Percentiles rank a stretch among this genome's conserved stretches.
Evolutionary conservation across 2,888 invertebrate genomes (phyloP).

Genomic region (Biston betularia): DNA sequence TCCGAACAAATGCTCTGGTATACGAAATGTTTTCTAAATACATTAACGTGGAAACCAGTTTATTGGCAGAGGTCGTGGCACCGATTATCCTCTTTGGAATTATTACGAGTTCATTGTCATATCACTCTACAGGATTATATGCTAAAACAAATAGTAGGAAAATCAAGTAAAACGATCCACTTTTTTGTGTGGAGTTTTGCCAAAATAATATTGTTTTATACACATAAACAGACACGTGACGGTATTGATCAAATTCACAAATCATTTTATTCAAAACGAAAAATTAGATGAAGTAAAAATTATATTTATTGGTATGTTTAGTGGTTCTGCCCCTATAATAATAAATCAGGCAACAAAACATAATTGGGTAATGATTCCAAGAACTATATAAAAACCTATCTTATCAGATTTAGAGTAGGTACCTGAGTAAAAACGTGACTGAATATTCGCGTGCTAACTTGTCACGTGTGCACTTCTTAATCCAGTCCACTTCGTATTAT

Average conservation of each 20-base stretch:
- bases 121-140: not conserved
- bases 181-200: too few species aligned
- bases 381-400: not conserved
- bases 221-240: not conserved
- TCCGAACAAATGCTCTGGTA: not conserved
- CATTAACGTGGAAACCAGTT: not conserved
- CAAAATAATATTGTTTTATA: not conserved
- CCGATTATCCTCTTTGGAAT: not conserved
- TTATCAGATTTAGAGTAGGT: not conserved
- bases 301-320: too few species aligned
- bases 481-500: not conserved
- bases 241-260: too few species aligned
- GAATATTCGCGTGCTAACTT: not conserved
- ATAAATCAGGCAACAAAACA: not conserved
- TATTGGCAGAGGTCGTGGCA: not conserved
- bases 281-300: too few species aligned
- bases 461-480: not conserved
- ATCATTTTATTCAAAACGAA: too few species aligned
- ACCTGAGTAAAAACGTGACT: conserved; percentile 1
- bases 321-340: too few species aligned
- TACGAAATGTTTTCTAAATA: not conserved
- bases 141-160: too few species aligned
- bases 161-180: too few species aligned
- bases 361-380: not conserved
- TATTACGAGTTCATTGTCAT: not conserved